Percentiles rank a stretch among this genome's conserved stretches.
These are phyloP conservation scores for Drosophila seguyi DNA, from an alignment of 1,140 invertebrate species.

Conservation along the genomic window DNA sequence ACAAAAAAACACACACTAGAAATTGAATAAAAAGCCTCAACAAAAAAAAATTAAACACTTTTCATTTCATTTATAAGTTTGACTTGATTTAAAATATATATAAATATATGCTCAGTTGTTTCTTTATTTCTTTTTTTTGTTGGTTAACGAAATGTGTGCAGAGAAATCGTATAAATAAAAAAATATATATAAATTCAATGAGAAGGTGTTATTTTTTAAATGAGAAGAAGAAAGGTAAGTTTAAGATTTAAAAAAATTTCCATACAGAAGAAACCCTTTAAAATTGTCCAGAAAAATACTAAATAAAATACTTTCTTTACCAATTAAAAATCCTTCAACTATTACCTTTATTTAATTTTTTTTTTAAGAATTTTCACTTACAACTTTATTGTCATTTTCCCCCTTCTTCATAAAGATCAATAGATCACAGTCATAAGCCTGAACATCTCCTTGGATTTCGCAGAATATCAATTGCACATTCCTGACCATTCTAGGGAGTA, in stretches of 20 bases:
- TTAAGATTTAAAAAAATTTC: neutral
- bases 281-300: too few relatives aligned
- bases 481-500: constrained; percentile 8
- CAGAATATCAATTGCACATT: constrained; percentile 48
- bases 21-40: constrained; percentile 63
- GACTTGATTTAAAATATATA: constrained; percentile 13
- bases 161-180: constrained; percentile 80
- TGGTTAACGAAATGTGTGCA: constrained; percentile 64
- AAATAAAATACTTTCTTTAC: too few relatives aligned
- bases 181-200: constrained; percentile 75
- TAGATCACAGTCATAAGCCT: constrained; percentile 22
- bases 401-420: neutral
- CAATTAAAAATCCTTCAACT: neutral
- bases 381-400: neutral
- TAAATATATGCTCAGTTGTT: constrained; percentile 30
- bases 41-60: constrained; percentile 48
- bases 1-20: constrained; percentile 51
- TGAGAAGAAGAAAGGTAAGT: neutral
- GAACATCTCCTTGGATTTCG: constrained; percentile 16
- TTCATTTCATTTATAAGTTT: constrained; percentile 24
- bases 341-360: neutral
- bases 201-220: neutral
- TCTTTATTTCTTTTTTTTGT: constrained; percentile 10
- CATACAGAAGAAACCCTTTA: too few relatives aligned
- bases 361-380: neutral